These are phyloP conservation scores for Magallana nippona DNA, from an alignment of 2,888 invertebrate species.

Conservation along the genomic window DNA sequence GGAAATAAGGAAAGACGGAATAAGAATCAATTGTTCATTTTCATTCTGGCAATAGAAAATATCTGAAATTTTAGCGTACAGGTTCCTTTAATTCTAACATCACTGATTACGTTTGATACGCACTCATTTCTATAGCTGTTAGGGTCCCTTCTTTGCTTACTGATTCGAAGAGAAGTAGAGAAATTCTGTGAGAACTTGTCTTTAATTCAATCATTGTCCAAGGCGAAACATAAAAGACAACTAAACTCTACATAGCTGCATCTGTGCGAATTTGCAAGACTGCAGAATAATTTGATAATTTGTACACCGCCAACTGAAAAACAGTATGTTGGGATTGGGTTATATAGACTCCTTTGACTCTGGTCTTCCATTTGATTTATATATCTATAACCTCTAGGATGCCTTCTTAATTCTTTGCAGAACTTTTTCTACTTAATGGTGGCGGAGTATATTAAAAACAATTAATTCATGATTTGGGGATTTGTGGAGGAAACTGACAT, in stretches of 20 bases:
- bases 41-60: no score
- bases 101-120: neutral
- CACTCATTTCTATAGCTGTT: neutral
- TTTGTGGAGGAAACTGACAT: neutral
- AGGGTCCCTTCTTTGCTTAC: no score
- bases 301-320: neutral
- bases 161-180: neutral
- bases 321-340: neutral
- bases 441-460: slow-evolving; percentile 1
- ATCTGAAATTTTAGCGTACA: neutral
- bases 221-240: slow-evolving; percentile 8
- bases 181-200: neutral
- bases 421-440: slow-evolving; percentile 16
- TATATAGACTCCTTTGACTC: slow-evolving; percentile 4
- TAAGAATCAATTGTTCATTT: neutral
- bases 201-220: slow-evolving; percentile 28
- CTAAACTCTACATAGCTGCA: neutral
- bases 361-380: slow-evolving; percentile 7
- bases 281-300: slow-evolving; percentile 12
- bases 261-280: neutral
- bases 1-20: neutral
- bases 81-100: neutral
- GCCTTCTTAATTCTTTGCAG: slow-evolving; percentile 30
- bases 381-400: slow-evolving; percentile 16
- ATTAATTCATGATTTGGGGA: slow-evolving; percentile 13